Evolutionary conservation across 1,140 invertebrate species (phyloP).

Genomic region (Odontomachus brunneus): DNA sequence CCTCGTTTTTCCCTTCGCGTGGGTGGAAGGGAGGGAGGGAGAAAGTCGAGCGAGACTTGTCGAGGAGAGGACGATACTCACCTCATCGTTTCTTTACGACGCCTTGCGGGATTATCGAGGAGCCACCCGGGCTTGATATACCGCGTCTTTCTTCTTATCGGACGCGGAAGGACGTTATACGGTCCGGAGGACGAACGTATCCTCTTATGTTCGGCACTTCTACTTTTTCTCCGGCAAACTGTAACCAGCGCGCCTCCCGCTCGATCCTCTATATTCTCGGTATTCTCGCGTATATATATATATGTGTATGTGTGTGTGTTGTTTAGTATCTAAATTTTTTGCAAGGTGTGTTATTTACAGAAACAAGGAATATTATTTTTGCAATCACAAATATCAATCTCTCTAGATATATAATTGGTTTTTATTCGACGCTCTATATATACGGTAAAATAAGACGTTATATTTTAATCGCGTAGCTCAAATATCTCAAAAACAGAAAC

Average conservation of each 20-base stretch:
- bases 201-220: constrained; percentile 21
- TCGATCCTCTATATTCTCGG: not conserved
- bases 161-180: constrained; percentile 35
- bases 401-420: not conserved
- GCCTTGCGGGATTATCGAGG: constrained; percentile 57
- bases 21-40: not conserved
- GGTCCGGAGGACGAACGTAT: constrained; percentile 25
- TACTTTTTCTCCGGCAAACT: constrained; percentile 16
- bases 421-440: too few relatives aligned
- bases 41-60: constrained; percentile 23
- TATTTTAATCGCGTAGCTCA: too few relatives aligned
- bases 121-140: constrained; percentile 47
- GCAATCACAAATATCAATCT: constrained; percentile 1
- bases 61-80: constrained; percentile 36
- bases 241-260: not conserved
- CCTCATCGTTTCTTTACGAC: constrained; percentile 58
- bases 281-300: not conserved
- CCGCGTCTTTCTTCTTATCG: constrained; percentile 17
- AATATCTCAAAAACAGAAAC: too few relatives aligned
- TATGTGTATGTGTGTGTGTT: not conserved
- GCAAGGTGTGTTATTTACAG: not conserved
- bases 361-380: not conserved
- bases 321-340: not conserved
- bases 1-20: too few relatives aligned
- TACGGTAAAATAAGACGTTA: too few relatives aligned